Evolutionary conservation across 2,888 invertebrate species (phyloP).

Genomic region (Agapetus fuscipes): DNA sequence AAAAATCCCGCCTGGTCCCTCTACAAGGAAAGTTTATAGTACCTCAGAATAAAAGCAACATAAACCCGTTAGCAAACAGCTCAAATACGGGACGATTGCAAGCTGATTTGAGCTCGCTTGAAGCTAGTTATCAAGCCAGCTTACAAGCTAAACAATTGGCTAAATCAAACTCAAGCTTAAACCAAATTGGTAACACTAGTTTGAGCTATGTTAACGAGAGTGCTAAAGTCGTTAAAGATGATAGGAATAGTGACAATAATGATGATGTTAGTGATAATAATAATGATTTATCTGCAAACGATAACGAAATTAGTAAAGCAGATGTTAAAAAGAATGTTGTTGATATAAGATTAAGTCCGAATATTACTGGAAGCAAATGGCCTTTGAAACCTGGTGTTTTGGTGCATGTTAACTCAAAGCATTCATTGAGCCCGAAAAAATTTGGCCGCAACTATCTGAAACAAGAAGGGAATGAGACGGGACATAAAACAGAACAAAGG

Average conservation of each 20-base stretch:
- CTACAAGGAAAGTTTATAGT: conserved; percentile 24
- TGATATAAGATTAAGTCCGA: conserved; percentile 21
- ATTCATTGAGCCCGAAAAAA: conserved; percentile 54
- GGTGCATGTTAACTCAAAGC: conserved; percentile 78
- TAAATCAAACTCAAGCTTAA: conserved; percentile 10
- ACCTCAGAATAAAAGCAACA: conserved; percentile 11
- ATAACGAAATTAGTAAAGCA: conserved; percentile 23
- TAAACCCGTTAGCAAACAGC: conserved; percentile 13
- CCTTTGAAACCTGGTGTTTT: conserved; percentile 81
- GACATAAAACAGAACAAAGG: too few relatives aligned
- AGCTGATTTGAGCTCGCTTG: conserved; percentile 19
- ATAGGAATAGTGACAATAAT: background rate
- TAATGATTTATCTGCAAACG: conserved; percentile 10
- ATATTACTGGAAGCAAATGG: conserved; percentile 60
- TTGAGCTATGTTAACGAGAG: conserved; percentile 22
- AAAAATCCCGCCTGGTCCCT: conserved; percentile 40
- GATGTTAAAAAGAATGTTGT: conserved; percentile 24
- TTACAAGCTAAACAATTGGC: conserved; percentile 17
- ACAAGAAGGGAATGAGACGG: conserved; percentile 3
- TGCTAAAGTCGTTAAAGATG: background rate
- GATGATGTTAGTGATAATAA: conserved; percentile 13
- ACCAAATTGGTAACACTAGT: conserved; percentile 21
- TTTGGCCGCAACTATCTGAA: conserved; percentile 1
- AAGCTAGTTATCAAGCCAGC: conserved; percentile 20
- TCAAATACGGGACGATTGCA: conserved; percentile 13